These are phyloP conservation scores for Colletes collaris DNA, from an alignment of 2,888 invertebrate genomes.

Conservation along the genomic window DNA sequence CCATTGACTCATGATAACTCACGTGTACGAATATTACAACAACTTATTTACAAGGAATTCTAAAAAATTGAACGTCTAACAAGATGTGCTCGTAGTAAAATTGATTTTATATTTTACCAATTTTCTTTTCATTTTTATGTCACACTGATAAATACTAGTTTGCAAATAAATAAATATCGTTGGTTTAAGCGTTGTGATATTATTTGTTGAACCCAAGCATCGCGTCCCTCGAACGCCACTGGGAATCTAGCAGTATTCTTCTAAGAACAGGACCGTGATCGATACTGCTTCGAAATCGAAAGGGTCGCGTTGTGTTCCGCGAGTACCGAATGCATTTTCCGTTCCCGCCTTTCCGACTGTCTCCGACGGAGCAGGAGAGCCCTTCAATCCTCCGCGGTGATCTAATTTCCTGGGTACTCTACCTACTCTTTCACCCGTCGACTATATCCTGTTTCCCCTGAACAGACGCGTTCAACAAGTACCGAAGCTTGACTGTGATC, in stretches of 20 bases:
- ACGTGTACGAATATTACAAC: no score
- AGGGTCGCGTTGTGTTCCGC: constrained; percentile 21
- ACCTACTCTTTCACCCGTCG: constrained; percentile 27
- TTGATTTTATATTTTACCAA: no score
- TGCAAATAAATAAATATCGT: no score
- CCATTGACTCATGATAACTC: no score
- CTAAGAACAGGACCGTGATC: constrained; percentile 9
- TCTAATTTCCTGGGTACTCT: constrained; percentile 63
- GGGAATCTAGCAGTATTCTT: background rate
- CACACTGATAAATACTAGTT: no score
- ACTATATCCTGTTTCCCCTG: constrained; percentile 48
- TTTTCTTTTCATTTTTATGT: no score
- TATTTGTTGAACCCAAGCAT: no score
- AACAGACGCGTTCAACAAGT: constrained; percentile 59
- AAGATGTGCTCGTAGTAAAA: no score
- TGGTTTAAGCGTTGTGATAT: no score
- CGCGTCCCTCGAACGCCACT: background rate
- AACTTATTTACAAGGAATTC: no score
- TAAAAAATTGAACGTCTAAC: no score
- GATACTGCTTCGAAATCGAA: constrained; percentile 51
- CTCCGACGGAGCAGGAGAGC: constrained; percentile 25
- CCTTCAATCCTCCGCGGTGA: constrained; percentile 50
- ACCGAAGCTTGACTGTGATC: constrained; percentile 15
- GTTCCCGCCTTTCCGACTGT: constrained; percentile 43
- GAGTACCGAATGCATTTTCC: constrained; percentile 50